Evolutionary conservation across 2,113 vertebrate species (phyloP), one percentile per base, ranked within the genome.

Genomic region (Platanista minor): DNA sequence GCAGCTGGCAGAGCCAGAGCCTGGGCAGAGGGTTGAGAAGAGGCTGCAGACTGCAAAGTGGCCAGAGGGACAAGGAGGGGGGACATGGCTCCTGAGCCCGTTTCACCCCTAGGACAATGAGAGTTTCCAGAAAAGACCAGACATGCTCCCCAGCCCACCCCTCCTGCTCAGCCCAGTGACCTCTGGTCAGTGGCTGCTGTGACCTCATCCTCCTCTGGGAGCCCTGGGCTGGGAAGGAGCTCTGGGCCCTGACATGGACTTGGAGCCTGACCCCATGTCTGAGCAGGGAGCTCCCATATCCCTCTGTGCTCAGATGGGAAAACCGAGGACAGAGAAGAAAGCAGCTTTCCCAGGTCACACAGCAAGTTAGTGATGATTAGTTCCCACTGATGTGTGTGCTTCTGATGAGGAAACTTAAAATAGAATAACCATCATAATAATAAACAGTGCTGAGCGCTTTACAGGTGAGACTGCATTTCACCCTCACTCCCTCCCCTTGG

Each of bases 1-100:
- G 36, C 15, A 2, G 36, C 75, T 29, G 0, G 49, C 2, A 4
- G 4, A 33, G 14, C 72, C 71, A 1, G 33, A 61, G 36, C 49
- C 29, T 15, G 75, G 36, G 64, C 7, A 13, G 62, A 13, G 5
- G 27, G 41, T 39, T 23, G 43, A 91, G 43, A 25, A 91, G 36
- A n/a, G 36, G 36, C 0, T 91, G 29, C 77, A 46, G 64, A 20
- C 4, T 0, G n/a, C 5, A 10, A 11, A 41, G 21, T 43, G 52
- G 4, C 72, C 14, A 27, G 46, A 11, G 13, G 20, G 67, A 62
- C 6, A 21, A 41, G 14, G 61, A 61, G 17, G 1, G 12, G 20
- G 12, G 18, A 36, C 4, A 12, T 15, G 18, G 83, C 5, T 36
- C 13, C 75, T 5, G 25, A 57, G 29, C 1, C 3, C 18, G 11